phyloP scores from a whole-genome alignment of 2,888 invertebrate species.

The Nomada goodeniana region DNA sequence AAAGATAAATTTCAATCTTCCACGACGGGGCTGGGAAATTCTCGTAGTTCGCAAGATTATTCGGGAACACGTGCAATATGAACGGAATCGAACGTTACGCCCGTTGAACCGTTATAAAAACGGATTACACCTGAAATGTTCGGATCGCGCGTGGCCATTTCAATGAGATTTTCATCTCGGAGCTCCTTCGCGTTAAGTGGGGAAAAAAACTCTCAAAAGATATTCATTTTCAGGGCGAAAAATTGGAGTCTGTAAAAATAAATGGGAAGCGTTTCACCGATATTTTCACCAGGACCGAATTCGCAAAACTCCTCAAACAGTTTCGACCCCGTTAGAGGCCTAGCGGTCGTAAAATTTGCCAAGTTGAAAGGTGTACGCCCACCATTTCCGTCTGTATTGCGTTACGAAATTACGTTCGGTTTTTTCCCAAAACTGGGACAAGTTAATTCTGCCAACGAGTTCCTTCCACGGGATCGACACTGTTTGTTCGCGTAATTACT shows the following conservation, averaged over 20 bases:
- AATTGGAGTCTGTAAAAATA: too few species aligned
- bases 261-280: too few species aligned
- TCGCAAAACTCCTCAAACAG: neutral
- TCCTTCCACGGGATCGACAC: neutral
- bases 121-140: neutral
- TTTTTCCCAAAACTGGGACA: neutral
- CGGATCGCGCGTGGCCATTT: neutral
- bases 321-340: neutral
- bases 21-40: neutral
- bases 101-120: neutral
- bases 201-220: too few species aligned
- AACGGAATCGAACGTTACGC: neutral
- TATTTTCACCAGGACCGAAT: too few species aligned
- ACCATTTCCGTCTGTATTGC: neutral
- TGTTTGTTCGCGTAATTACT: constrained; percentile 12
- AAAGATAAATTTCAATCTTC: constrained; percentile 31
- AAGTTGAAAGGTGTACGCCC: neutral
- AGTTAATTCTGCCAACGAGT: neutral
- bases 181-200: too few species aligned
- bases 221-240: too few species aligned
- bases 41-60: neutral
- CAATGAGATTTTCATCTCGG: neutral
- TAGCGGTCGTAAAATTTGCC: neutral
- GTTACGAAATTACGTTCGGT: constrained; percentile 1
- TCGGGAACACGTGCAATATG: neutral